Conservation (phyloP, 2,113 vertebrate species). For the Lepidothrix coronata region DNA sequence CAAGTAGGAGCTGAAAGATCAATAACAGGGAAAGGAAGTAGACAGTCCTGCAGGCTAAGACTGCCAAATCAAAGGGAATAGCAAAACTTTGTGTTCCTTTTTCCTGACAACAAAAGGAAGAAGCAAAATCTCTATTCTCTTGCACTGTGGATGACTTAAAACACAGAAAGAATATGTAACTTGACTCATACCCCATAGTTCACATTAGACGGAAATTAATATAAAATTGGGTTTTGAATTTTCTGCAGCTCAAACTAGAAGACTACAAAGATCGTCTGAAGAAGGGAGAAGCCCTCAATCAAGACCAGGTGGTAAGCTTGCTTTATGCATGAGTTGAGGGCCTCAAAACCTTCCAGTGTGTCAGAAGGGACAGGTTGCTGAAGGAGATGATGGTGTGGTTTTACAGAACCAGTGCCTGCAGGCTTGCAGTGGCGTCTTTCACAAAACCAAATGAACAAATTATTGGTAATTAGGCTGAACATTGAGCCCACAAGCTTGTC, state of each 20-base stretch:
- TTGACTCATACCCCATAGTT: background rate
- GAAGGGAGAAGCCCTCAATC: conserved; percentile 79
- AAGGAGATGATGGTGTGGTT: background rate
- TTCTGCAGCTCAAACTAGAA: conserved; percentile 82
- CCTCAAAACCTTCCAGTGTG: background rate
- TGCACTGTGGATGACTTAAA: background rate
- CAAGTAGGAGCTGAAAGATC: background rate
- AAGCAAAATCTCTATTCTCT: background rate
- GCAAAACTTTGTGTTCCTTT: background rate
- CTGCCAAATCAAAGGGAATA: background rate
- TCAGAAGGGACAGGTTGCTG: background rate
- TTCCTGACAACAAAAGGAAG: background rate
- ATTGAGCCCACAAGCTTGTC: background rate
- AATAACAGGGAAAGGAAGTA: background rate
- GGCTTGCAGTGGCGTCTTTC: background rate
- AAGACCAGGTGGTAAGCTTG: conserved; percentile 82
- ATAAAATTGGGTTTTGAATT: background rate
- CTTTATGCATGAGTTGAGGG: background rate
- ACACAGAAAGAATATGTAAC: background rate
- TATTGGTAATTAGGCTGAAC: background rate
- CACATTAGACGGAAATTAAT: background rate
- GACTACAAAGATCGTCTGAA: conserved; percentile 83
- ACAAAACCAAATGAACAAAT: background rate
- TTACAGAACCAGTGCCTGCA: background rate
- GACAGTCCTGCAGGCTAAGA: background rate